phyloP scores from a whole-genome alignment of 2,888 invertebrate genomes.

The Philereme transversata region DNA sequence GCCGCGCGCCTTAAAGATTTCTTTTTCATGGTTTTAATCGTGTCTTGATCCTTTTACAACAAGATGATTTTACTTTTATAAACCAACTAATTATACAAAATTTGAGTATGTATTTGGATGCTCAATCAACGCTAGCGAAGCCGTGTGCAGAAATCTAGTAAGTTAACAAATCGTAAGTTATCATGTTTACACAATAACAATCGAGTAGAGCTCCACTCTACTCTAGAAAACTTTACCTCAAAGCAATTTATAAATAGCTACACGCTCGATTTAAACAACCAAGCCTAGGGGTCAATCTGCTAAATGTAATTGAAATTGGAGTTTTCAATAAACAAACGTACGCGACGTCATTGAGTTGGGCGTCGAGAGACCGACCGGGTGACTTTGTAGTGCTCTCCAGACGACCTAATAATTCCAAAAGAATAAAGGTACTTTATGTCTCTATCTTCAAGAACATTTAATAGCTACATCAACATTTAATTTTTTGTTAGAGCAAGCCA shows the following conservation, averaged over 20 bases:
- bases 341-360: slow-evolving; percentile 52
- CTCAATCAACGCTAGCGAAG: too few species aligned
- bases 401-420: slow-evolving; percentile 67
- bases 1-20: neutral
- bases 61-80: too few species aligned
- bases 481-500: slow-evolving; percentile 11
- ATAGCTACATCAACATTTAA: slow-evolving; percentile 15
- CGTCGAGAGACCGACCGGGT: slow-evolving; percentile 62
- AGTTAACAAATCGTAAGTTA: too few species aligned
- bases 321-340: slow-evolving; percentile 43
- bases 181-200: too few species aligned
- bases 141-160: too few species aligned
- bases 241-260: slow-evolving; percentile 25
- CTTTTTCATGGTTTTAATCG: neutral
- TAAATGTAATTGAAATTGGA: slow-evolving; percentile 40
- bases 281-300: slow-evolving; percentile 35
- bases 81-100: too few species aligned
- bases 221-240: neutral
- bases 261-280: slow-evolving; percentile 29
- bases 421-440: slow-evolving; percentile 45
- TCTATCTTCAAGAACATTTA: slow-evolving; percentile 22
- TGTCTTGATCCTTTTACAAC: too few species aligned
- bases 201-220: neutral
- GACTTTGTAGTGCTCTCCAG: slow-evolving; percentile 76
- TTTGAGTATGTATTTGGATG: too few species aligned